These are phyloP conservation scores for Palythoa heliodiscus DNA, from an alignment of 92 coral and sea anemone species.

Conservation along the genomic window DNA sequence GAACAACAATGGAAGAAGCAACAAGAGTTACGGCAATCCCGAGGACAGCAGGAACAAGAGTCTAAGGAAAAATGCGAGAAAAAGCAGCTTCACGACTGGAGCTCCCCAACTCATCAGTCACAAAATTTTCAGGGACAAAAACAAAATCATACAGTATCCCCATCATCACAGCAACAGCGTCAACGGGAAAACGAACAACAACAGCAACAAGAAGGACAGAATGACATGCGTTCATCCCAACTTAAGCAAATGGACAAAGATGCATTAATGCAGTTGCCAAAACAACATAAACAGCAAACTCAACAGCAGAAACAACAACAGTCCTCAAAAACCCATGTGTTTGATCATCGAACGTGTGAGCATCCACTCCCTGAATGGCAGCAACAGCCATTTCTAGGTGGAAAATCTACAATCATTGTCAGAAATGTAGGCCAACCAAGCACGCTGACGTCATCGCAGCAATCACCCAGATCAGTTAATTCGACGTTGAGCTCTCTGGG, in stretches of 20 bases:
- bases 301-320: conserved; percentile 10
- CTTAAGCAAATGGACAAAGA: neutral
- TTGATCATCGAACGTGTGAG: neutral
- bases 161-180: neutral
- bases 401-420: neutral
- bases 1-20: conserved; percentile 42
- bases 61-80: neutral
- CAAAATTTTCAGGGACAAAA: neutral
- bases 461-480: conserved; percentile 1
- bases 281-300: neutral
- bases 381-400: conserved; percentile 5
- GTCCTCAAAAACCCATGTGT: neutral
- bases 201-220: conserved; percentile 5
- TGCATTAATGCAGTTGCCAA: neutral
- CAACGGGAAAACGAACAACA: neutral
- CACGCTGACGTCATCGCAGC: neutral
- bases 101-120: neutral
- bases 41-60: conserved; percentile 6
- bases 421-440: neutral
- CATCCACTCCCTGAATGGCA: neutral
- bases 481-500: conserved; percentile 7
- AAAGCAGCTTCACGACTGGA: neutral
- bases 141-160: neutral
- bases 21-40: conserved; percentile 21
- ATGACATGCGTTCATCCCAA: neutral